Evolutionary conservation across 2,888 invertebrate species (phyloP), one percentile per base, ranked within the genome.

Genomic region (Ceramica pisi): DNA sequence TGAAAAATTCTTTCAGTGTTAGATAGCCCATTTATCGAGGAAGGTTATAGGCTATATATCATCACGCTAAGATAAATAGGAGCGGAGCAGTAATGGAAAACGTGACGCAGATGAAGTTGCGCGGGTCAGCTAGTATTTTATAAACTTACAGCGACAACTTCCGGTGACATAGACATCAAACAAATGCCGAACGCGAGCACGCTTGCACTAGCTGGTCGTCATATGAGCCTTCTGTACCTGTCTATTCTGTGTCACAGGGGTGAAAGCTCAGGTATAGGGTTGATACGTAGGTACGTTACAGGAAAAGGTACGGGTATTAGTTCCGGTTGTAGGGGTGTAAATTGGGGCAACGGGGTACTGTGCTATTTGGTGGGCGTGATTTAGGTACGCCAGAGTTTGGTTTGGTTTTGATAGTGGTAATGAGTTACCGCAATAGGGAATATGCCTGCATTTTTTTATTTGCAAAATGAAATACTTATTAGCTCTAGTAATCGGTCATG

Each of bases 251-350:
- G 77, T 56, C 19, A 26, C 9, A 14, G 0, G 56, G 48, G 48
- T 50, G 44, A 44, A 44, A 23, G 21, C 46, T 41, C 51, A 63
- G 51, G 57, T 62, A 78, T 14, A 67, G n/a, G 56, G 44, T 44
- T 51, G 19, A 21, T 26, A 21, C 59, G 44, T 61, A 44, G 57
- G 59, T 35, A 72, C 59, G 53, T 72, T 38, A 26, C 53, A 60
- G 73, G 79, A 64, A 63, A 75, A 72, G 79, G 75, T 48, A 44
- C 46, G 51, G 35, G 64, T 64, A 72, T 79, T 75, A 65, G 64
- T 72, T 79, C 75, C 59, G 79, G 79, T 59, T 75, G 79, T 79
- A 50, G 79, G 64, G 75, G 75, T 53, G 75, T 38, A 79, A 75
- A 75, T 79, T 75, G 73, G 73, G 73, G 53, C 72, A 72, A 53